Base-by-base conservation (phyloP, 2,797 vertebrate genomes). In the Hylomyscus alleni region DNA sequence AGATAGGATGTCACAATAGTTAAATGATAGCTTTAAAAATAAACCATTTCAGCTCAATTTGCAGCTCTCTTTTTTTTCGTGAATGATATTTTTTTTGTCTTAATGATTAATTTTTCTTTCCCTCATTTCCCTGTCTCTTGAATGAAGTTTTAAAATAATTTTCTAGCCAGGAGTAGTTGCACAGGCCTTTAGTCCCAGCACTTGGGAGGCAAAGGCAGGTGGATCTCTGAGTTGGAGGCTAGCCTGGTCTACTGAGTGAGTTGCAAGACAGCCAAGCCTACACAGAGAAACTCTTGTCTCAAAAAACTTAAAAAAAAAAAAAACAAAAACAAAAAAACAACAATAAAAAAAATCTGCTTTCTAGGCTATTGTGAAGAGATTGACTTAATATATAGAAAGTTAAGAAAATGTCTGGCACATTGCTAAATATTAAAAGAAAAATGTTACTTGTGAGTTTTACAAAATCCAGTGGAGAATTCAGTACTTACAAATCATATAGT, bases 401-500 rank as follows among this genome's bases (percentile, higher is more conserved):
- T 82, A 13, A 93, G 44, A 40, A 90, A 86, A 22, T 40, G 10
- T 72, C 94, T 94, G 29, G 80, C 5, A 44, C 7, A 56, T 6
- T 17, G 34, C 47, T 44, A 37, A 44, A 20, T 31, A n/a, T 52
- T 89, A 89, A 80, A 89, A 88, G 87, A 91, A 77, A 83, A 62
- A 62, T 17, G 37, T 80, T 91, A 84, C 11, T 40, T 83, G 19
- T 8, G 60, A 72, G n/a, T 56, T 73, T 93, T 82, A 78, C 9
- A 90, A 87, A 47, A 82, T 40, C 60, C 80, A 75, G 52, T 62
- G 20, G 22, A 95, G 29, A 93, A 87, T 78, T 93, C 47, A 24
- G 31, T 88, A 60, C 50, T 80, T 77, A 52, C 29, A 91, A 93
- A 81, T 54, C 34, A 31, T 76, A 81, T 29, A 72, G 26, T 37